Evolutionary conservation across 2,113 vertebrate genomes (phyloP), one percentile per base, ranked within the genome.

Genomic region (Hyperopisus bebe): DNA sequence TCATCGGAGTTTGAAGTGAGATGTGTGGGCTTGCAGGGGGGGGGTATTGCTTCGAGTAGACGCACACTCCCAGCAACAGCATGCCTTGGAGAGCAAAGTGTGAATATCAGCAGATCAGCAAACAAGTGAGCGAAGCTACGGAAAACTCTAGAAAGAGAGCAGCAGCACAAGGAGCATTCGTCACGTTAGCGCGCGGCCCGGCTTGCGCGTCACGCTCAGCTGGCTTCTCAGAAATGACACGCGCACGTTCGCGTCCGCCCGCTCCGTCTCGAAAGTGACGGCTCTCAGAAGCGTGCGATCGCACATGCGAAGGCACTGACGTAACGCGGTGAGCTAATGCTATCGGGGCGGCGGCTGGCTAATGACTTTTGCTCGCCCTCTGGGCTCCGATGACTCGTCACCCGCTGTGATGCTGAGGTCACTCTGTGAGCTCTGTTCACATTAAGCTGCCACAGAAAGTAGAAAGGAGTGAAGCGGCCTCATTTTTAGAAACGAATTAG

Each of bases 71-170:
- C 39, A 47, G n/a, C 24, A 11, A 66, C 35, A 88, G 9, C 35
- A 44, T 10, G 55, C 15, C 55, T 88, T 66, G 39, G 35, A 88
- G 44, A 62, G 31, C 39, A n/a, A 88, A 46, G 87, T 88, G 87
- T 46, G 87, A 88, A 88, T 66, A 88, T 88, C 35, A 11, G 87
- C 87, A 27, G 87, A 66, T 62, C 53, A 44, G 35, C 15, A 55
- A 47, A 88, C 87, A 55, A 87, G 31, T 87, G 50, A 27, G 50
- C 5, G 3, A 31, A 66, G 27, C 27, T 88, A 62, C 39, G 62
- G 53, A 62, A 62, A 15, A 86, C 50, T 55, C 15, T n/a, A 48
- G 44, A n/a, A 48, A 47, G 4, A 7, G 83, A 86, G 5, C n/a
- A 2, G n/a, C 9, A 8, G 19, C 39, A 10, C 50, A 9, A 4